Conservation (phyloP, 1,140 invertebrate species). For the Drosophila parvula region DNA sequence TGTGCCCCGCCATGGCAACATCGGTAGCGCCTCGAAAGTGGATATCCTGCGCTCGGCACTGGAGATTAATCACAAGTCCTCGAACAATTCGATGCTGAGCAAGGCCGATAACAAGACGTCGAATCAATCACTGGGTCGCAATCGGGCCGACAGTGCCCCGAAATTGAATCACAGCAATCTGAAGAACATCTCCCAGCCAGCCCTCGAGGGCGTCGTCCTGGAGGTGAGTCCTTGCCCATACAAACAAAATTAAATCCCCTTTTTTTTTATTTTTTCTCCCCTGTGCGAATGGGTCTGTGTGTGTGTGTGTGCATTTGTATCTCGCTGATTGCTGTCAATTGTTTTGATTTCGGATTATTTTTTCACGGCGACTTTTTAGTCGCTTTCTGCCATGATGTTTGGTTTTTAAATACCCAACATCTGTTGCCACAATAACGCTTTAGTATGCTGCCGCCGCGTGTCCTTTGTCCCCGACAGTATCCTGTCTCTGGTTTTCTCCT, state of each 20-base stretch:
- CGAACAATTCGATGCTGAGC: conserved; percentile 83
- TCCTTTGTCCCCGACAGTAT: conserved; percentile 32
- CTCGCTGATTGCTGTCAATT: conserved; percentile 80
- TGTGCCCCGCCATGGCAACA: conserved; percentile 72
- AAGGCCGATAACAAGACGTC: conserved; percentile 84
- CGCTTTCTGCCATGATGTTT: conserved; percentile 25
- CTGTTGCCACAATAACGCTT: conserved; percentile 78
- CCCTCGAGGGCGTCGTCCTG: conserved; percentile 84
- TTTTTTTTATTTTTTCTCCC: conserved; percentile 10
- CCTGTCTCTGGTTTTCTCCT: conserved; percentile 45
- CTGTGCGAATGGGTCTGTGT: conserved; percentile 20
- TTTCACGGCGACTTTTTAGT: conserved; percentile 4
- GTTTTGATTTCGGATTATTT: conserved; percentile 67
- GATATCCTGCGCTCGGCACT: conserved; percentile 87
- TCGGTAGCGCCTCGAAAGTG: conserved; percentile 87
- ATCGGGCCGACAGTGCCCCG: conserved; percentile 86
- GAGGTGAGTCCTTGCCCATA: conserved; percentile 76
- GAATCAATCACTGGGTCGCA: conserved; percentile 84
- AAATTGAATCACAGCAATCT: conserved; percentile 86
- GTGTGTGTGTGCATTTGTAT: conserved; percentile 32
- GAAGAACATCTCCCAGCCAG: conserved; percentile 86
- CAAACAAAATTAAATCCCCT: not conserved
- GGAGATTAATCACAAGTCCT: conserved; percentile 86
- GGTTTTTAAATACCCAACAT: conserved; percentile 64
- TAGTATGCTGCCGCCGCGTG: conserved; percentile 61